Percentiles rank a stretch among this genome's conserved stretches.
phyloP scores from a whole-genome alignment of 2,797 vertebrate genomes.

The Rhinoraja longicauda region DNA sequence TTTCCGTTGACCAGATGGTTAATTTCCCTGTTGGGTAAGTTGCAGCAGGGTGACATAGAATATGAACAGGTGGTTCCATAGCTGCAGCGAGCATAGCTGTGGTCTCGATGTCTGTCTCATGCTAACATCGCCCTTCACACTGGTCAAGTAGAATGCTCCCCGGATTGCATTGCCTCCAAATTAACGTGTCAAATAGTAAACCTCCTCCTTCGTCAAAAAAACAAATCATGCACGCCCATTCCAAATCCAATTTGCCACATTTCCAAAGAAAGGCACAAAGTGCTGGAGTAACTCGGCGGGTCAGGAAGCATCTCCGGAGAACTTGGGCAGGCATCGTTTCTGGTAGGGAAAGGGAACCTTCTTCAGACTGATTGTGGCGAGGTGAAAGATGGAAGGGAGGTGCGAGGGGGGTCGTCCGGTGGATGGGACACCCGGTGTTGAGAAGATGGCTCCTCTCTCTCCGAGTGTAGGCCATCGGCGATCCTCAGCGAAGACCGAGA shows the following conservation, averaged over 20 bases:
- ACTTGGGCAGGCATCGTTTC: too few species aligned
- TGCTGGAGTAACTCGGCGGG: too few species aligned
- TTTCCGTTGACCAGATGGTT: background rate
- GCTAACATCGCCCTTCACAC: background rate
- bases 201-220: background rate
- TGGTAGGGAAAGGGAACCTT: too few species aligned
- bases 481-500: too few species aligned
- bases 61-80: background rate
- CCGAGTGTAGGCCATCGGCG: too few species aligned
- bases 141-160: background rate
- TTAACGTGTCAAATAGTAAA: background rate
- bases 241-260: background rate
- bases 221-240: background rate
- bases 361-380: too few species aligned
- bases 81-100: background rate
- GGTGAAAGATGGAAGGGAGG: too few species aligned
- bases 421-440: too few species aligned
- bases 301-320: too few species aligned
- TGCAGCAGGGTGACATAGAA: background rate
- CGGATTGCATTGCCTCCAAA: background rate
- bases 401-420: too few species aligned
- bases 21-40: constrained; percentile 22
- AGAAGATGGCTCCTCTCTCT: too few species aligned
- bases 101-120: background rate
- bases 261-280: background rate